Evolutionary conservation across 2,888 invertebrate species (phyloP), one percentile per base, ranked within the genome.

Genomic region (Hypercompe scribonia): DNA sequence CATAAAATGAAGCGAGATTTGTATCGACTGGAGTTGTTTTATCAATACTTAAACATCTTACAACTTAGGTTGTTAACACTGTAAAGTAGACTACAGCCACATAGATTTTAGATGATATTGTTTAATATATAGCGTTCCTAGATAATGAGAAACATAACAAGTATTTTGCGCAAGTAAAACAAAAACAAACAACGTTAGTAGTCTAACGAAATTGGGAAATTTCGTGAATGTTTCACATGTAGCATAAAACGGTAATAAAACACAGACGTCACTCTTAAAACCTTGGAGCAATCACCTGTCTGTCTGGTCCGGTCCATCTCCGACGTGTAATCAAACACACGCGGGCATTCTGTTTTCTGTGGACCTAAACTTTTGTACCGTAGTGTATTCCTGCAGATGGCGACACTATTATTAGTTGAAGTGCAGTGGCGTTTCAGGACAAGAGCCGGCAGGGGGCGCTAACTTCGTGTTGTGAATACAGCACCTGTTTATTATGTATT

Each of bases 311-410:
- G 34, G 63, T 70, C 73, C 71, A 67, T 66, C 69, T 69, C 64
- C 71, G 74, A 34, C 78, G 66, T 74, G 73, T 80, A 82, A 81
- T 81, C 81, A 81, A 81, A 78, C 72, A 73, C 77, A 73, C 54
- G 61, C 66, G 66, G 50, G 31, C 28, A 18, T 50, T 39, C 36
- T 42, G 58, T 74, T 74, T 79, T 77, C 72, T 70, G 75, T 68
- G 70, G 65, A 36, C 71, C 65, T 54, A 73, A 70, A 78, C 75
- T 78, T 79, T 76, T 78, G 79, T 76, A 71, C 71, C 39, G 71
- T 66, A 75, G 76, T 83, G 83, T 76, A 78, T 61, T 68, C 68
- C 70, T 77, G 83, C 79, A 81, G 78, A 79, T 83, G 78, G 79
- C 72, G 68, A 76, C 77, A 71, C 75, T 77, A 71, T 81, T 79